Evolutionary conservation across 1,140 invertebrate species (phyloP).

Genomic region (Lepidostoma basale): DNA sequence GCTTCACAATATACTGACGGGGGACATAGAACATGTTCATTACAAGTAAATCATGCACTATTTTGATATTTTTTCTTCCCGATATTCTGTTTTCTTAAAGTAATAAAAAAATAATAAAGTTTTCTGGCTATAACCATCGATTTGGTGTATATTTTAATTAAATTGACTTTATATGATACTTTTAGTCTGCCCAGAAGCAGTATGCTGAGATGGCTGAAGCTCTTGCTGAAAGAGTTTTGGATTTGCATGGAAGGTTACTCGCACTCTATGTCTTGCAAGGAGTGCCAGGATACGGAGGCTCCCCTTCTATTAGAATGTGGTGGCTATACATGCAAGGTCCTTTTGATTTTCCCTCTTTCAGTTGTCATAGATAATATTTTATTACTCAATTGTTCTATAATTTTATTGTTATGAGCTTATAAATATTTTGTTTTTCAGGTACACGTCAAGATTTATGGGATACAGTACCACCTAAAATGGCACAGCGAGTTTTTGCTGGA

Average conservation of each 20-base stretch:
- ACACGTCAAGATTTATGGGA: conserved; percentile 78
- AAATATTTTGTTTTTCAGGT: conserved; percentile 55
- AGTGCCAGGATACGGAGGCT: conserved; percentile 71
- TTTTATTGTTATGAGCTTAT: background rate
- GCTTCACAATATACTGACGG: conserved; percentile 58
- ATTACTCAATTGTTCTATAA: background rate
- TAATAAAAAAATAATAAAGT: too few relatives aligned
- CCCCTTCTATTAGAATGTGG: conserved; percentile 83
- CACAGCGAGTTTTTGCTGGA: conserved; percentile 76
- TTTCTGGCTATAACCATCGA: background rate
- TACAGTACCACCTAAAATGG: conserved; percentile 80
- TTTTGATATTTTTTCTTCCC: too few relatives aligned
- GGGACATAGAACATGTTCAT: conserved; percentile 49
- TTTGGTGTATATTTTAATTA: background rate
- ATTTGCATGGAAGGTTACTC: conserved; percentile 76
- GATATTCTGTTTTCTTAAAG: too few relatives aligned
- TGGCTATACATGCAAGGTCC: conserved; percentile 83
- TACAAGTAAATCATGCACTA: conserved; percentile 54
- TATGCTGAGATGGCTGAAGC: conserved; percentile 82
- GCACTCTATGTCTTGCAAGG: conserved; percentile 80
- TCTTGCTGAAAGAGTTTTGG: conserved; percentile 75
- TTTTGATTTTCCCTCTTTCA: too few relatives aligned
- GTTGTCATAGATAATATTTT: background rate
- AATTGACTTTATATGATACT: background rate
- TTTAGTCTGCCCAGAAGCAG: conserved; percentile 68